Base-by-base conservation (phyloP, 2,888 invertebrate genomes). In the Myopa tessellatipennis region DNA sequence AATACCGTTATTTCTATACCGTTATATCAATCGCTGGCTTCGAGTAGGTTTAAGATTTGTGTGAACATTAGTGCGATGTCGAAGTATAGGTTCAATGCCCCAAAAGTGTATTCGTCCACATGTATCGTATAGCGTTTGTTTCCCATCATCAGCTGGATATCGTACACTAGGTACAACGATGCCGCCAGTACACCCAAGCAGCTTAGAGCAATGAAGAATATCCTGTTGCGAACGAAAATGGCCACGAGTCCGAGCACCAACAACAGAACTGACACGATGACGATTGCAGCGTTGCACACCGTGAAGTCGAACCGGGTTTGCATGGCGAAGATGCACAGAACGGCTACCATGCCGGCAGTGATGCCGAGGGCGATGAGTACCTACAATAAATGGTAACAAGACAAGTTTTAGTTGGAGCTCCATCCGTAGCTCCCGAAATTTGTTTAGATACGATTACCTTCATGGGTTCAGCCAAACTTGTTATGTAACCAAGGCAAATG, bases 51-150 rank as follows among this genome's bases (percentile, higher is more conserved):
- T 67, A 83, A 67, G 45, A 83, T 78, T 60, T 63, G 81, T n/a
- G 80, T 36, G 69, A 82, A 82, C 63, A 83, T 65, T 34, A 73
- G 63, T 14, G 81, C 38, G 58, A 83, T 71, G 78, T 83, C 83
- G 4, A 81, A 73, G 34, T 82, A 83, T 18, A 83, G 78, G 38
- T 94, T 96, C 67, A 97, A 91, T 0, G 96, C 95, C 0, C 96
- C 97, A 87, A 97, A 97, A 83, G 97, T 94, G 89, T 97, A 96
- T 85, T 97, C 97, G 87, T 97, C 96, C 0, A 96, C 96, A 0
- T 95, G 95, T 80, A 97, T 91, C 74, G 94, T 91, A 90, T 94
- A 95, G 88, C 97, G 97, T 34, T 93, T 93, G 7, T 96, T 96
- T 6, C 96, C 96, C 88, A 96, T 91, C 95, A 97, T 96, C 81